Evolutionary conservation across 2,113 vertebrate species (phyloP), one percentile per base, ranked within the genome.

Genomic region (Nerophis ophidion): DNA sequence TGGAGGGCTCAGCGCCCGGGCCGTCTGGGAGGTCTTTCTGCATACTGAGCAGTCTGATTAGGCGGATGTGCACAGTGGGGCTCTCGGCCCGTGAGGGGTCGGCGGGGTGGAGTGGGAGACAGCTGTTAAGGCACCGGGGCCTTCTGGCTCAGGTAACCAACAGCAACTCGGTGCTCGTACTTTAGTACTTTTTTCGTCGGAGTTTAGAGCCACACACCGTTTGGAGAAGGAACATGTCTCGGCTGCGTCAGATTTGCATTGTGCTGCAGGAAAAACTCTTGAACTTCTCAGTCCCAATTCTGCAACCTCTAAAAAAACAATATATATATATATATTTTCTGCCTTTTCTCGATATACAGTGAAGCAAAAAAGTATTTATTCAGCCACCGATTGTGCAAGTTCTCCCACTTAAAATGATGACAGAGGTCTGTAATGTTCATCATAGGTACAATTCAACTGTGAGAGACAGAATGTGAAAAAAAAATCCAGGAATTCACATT

Each of bases 11-110:
- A 75, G 83, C 61, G 53, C 56, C 48, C 75, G 70, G 62, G 79
- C 76, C 80, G 62, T 72, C 63, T 61, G 81, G 71, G 79, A 79
- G 67, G 63, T 63, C 80, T 73, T 82, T 82, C 79, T 85, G 83
- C 83, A 85, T 83, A 80, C 77, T 80, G 81, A 85, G 77, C 66
- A 84, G 71, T 64, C 83, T 84, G 83, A 86, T 88, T 85, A 88
- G 76, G 77, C 80, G 72, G 71, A 84, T 64, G 73, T 71, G 75
- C 69, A 64, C 81, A 80, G 66, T 68, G 77, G 71, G 73, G 68
- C 67, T 70, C 33, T 11, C 60, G 66, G 71, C 75, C 62, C 57
- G 16, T 70, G 76, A 74, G 72, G 72, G 65, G 64, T 70, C 66
- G 14, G 71, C 47, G 67, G 70, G 63, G 26, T 26, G 26, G 26